Evolutionary conservation across 64 coral and sea anemone species (phyloP).

Genomic region (Cladopsammia gracilis): DNA sequence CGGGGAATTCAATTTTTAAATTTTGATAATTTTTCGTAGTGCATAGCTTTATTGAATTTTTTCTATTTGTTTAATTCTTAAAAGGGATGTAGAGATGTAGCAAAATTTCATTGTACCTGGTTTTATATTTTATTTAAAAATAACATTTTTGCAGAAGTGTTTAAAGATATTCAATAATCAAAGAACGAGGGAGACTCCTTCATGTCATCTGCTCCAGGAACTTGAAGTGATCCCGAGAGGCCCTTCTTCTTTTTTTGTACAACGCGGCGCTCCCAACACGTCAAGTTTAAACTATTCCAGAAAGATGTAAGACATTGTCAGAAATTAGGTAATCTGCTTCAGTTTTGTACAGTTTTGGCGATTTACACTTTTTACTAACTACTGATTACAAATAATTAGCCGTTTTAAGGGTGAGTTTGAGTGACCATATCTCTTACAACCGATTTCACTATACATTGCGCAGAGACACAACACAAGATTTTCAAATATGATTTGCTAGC

Average conservation of each 20-base stretch:
- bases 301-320: not conserved
- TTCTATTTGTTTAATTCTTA: not conserved
- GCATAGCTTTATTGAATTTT: too few relatives aligned
- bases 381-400: too few relatives aligned
- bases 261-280: slow-evolving; percentile 23
- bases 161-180: not conserved
- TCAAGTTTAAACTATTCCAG: not conserved
- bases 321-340: not conserved
- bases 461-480: too few relatives aligned
- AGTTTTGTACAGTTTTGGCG: too few relatives aligned
- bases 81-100: not conserved
- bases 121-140: not conserved
- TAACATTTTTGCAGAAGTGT: not conserved
- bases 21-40: too few relatives aligned
- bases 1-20: too few relatives aligned
- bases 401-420: too few relatives aligned
- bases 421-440: too few relatives aligned
- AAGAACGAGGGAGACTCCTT: slow-evolving; percentile 30
- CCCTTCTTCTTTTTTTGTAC: not conserved
- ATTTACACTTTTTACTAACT: too few relatives aligned
- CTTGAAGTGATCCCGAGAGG: not conserved
- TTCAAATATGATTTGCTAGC: too few relatives aligned
- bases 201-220: not conserved
- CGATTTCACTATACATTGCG: too few relatives aligned
- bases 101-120: not conserved